Evolutionary conservation across 37 sponge, comb jelly and placozoan genomes (phyloP).

Genomic region (Spongia lamella): DNA sequence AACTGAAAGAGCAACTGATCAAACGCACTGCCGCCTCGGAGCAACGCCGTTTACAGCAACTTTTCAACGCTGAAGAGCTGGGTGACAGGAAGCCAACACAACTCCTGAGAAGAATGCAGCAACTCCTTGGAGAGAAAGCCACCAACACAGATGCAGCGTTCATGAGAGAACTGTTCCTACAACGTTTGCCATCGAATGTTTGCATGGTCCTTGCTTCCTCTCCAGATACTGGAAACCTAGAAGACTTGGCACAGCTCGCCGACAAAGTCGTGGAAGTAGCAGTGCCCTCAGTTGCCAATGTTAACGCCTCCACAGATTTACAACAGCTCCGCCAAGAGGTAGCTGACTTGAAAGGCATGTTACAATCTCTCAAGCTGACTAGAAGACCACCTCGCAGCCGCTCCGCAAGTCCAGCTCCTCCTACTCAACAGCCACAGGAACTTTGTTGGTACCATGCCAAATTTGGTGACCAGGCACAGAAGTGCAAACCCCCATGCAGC

Average conservation of each 20-base stretch:
- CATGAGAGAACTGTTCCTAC: conserved; percentile 40
- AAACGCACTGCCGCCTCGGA: conserved; percentile 30
- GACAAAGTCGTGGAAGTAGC: conserved; percentile 30
- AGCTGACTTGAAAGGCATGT: too few relatives aligned
- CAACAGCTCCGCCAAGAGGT: too few relatives aligned
- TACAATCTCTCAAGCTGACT: too few relatives aligned
- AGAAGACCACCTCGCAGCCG: too few relatives aligned
- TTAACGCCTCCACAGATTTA: neutral
- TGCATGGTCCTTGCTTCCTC: conserved; percentile 41
- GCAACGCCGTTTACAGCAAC: conserved; percentile 22
- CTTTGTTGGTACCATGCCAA: conserved; percentile 69
- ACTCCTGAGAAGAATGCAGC: conserved; percentile 31
- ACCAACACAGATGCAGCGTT: neutral
- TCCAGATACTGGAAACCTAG: neutral
- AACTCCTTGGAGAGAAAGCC: conserved; percentile 16
- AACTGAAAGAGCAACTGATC: conserved; percentile 13
- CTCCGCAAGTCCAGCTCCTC: too few relatives aligned
- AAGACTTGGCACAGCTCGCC: conserved; percentile 41
- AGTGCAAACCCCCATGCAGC: conserved; percentile 48
- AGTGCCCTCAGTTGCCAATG: neutral
- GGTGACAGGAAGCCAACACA: conserved; percentile 36
- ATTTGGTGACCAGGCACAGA: conserved; percentile 48
- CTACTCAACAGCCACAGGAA: neutral
- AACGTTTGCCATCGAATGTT: conserved; percentile 26
- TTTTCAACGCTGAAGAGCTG: conserved; percentile 24